Evolutionary conservation across 2,888 invertebrate species (phyloP), one percentile per base, ranked within the genome.

Genomic region (Lydus trimaculatus): DNA sequence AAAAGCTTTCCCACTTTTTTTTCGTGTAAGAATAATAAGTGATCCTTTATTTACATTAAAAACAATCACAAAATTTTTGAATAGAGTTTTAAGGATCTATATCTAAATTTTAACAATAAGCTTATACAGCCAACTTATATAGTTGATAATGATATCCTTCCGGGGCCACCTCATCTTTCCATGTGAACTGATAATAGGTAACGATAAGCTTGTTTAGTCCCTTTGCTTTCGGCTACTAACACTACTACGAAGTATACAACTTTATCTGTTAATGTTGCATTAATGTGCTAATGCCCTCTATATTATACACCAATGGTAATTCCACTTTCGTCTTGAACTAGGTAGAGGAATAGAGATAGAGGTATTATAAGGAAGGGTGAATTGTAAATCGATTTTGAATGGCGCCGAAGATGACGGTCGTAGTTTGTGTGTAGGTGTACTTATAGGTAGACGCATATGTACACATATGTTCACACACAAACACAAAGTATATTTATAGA

Each of bases 131-230:
- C 61, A 36, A 39, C 39, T 61, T 36, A 58, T 63, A 56, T 52
- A 63, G 17, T 48, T 80, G 80, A 80, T 80, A 80, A 80, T 80
- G 79, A 81, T 78, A 79, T 82, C 80, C 82, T 82, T 82, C 81
- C 81, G 79, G 78, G 74, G 73, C 73, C 75, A 73, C 74, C 78
- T 75, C 77, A 56, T 56, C 56, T 56, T n/a, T 75, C 75, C 75
- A 76, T 77, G 79, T 78, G 79, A 81, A 81, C 82, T 81, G 81
- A 82, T 82, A 81, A 81, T 81, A 75, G 80, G 72, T 71, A 69
- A 68, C 75, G 81, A 81, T 81, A 82, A 81, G 80, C 78, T 8
- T 4, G 56, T 28, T 28, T 28, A 25, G 56, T 56, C 56, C 56
- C 56, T 28, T 56, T 56, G 56, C 56, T 56, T 56, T 15, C 5